These are phyloP conservation scores for Eristalinus aeneus DNA, from an alignment of 2,888 invertebrate species.

Conservation along the genomic window DNA sequence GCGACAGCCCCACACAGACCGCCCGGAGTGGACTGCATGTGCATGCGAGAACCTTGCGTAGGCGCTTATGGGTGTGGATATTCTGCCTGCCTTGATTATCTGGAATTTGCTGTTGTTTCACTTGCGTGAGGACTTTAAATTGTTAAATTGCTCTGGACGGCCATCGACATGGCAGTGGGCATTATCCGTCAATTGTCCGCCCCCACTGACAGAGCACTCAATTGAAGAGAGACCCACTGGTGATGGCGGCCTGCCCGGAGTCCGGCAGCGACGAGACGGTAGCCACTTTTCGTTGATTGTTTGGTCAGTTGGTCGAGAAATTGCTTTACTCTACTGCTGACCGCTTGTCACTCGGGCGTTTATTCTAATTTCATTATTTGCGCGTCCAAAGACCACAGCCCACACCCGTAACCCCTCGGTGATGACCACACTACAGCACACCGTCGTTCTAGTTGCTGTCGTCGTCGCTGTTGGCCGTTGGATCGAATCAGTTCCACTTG, in stretches of 20 bases:
- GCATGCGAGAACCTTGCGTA: not conserved
- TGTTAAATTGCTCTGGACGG: conserved; percentile 56
- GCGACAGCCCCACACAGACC: not conserved
- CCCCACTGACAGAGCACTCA: conserved; percentile 43
- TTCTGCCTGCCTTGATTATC: conserved; percentile 18
- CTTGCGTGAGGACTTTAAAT: conserved; percentile 66
- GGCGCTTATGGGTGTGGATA: not conserved
- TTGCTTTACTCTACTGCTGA: conserved; percentile 18
- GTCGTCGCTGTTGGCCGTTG: not conserved
- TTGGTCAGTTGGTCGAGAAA: conserved; percentile 47
- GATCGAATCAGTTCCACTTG: conserved; percentile 39
- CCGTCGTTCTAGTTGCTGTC: too few species aligned
- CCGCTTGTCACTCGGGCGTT: conserved; percentile 28
- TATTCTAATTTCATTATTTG: conserved; percentile 56
- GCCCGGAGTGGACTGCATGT: not conserved
- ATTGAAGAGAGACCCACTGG: conserved; percentile 37
- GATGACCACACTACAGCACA: not conserved
- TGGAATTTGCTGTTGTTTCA: conserved; percentile 46
- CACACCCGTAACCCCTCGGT: not conserved
- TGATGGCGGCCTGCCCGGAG: conserved; percentile 9
- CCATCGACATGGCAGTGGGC: conserved; percentile 5
- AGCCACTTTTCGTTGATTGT: conserved; percentile 41
- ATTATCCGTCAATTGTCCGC: conserved; percentile 47
- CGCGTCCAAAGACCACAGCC: conserved; percentile 23
- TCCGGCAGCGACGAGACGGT: conserved; percentile 6